Conservation (phyloP, 2,888 invertebrate genomes). For the Dyspetes luteomarginatus region DNA sequence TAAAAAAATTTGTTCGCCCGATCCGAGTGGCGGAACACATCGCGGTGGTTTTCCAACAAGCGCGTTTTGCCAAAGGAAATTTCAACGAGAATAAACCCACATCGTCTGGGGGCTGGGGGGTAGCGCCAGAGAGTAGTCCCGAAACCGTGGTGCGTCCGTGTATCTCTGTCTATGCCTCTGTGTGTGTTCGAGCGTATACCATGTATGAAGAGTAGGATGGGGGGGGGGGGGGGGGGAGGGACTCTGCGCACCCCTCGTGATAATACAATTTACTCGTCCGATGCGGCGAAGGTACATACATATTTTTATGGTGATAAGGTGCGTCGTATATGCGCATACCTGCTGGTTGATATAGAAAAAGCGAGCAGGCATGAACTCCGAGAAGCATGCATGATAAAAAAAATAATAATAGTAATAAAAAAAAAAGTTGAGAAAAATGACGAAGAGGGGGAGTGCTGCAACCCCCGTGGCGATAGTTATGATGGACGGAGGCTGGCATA, state of each 20-base stretch:
- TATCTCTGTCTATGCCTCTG: no score
- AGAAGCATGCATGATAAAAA: slow-evolving; percentile 38
- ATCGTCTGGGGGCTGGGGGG: no score
- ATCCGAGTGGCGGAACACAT: slow-evolving; percentile 42
- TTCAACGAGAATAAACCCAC: slow-evolving; percentile 53
- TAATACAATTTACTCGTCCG: slow-evolving; percentile 82
- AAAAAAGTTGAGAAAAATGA: background rate
- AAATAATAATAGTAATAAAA: slow-evolving; percentile 13
- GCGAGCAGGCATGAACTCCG: slow-evolving; percentile 36
- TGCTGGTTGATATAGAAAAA: slow-evolving; percentile 72
- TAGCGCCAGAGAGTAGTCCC: no score
- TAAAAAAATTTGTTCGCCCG: background rate
- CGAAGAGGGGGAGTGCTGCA: background rate
- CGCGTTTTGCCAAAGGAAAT: slow-evolving; percentile 64
- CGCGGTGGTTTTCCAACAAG: slow-evolving; percentile 52
- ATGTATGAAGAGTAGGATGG: slow-evolving; percentile 14
- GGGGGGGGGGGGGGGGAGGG: slow-evolving; percentile 10
- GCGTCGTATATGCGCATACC: slow-evolving; percentile 71
- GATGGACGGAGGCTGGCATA: slow-evolving; percentile 68
- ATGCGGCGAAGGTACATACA: slow-evolving; percentile 78
- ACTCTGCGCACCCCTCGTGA: slow-evolving; percentile 67
- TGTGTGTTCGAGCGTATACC: no score
- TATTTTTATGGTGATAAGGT: slow-evolving; percentile 83
- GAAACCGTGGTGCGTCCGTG: no score
- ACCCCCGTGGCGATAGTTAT: slow-evolving; percentile 61